Conservation (phyloP, 2,888 invertebrate species). For the Sminthurides aquaticus region DNA sequence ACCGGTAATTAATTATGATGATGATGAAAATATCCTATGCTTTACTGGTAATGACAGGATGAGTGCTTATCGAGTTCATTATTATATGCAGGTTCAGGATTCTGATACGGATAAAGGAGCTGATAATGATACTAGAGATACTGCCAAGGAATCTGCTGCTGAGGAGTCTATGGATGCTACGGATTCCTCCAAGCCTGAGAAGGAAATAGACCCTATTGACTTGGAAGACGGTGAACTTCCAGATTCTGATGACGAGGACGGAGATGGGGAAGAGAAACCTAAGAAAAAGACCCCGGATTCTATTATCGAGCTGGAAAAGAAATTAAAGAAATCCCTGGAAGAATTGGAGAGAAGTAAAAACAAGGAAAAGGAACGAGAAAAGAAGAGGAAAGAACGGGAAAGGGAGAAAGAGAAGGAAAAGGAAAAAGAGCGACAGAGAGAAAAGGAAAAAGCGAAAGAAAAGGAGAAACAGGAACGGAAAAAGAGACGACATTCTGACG, state of each 20-base stretch:
- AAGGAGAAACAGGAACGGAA: constrained; percentile 29
- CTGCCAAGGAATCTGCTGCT: neutral
- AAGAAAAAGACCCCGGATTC: constrained; percentile 14
- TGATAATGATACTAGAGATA: neutral
- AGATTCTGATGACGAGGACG: constrained; percentile 56
- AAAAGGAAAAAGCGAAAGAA: constrained; percentile 28
- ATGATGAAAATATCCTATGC: no score
- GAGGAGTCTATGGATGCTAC: constrained; percentile 14
- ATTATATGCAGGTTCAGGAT: neutral
- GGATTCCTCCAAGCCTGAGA: neutral
- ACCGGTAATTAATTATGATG: no score
- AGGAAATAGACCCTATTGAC: constrained; percentile 51
- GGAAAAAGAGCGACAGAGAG: constrained; percentile 26
- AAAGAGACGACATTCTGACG: constrained; percentile 27
- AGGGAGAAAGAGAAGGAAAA: constrained; percentile 26
- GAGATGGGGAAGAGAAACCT: constrained; percentile 48
- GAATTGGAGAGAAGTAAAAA: constrained; percentile 19
- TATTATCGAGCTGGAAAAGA: constrained; percentile 7
- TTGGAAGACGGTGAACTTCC: constrained; percentile 84
- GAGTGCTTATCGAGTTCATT: no score
- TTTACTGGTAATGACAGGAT: no score
- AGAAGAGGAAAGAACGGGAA: constrained; percentile 28
- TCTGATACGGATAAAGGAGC: neutral
- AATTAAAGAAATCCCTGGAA: constrained; percentile 17
- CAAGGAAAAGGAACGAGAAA: constrained; percentile 23